Conservation (phyloP, 2,888 invertebrate genomes). For the Cerastis leucographa region DNA sequence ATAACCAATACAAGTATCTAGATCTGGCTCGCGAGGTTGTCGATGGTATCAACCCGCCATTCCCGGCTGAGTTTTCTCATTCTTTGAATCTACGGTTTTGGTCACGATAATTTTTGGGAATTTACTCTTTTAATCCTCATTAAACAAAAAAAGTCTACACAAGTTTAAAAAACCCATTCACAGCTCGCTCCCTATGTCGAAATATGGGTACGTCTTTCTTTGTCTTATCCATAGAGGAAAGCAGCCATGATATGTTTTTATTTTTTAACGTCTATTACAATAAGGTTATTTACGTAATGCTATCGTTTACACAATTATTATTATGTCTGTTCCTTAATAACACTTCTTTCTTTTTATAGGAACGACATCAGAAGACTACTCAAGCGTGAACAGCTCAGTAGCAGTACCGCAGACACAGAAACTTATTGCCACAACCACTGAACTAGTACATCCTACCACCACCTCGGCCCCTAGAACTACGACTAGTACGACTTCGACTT, state of each 20-base stretch:
- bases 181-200: background rate
- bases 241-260: background rate
- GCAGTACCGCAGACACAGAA: slow-evolving; percentile 76
- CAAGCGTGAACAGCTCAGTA: slow-evolving; percentile 23
- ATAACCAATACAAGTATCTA: no score
- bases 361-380: background rate
- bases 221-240: background rate
- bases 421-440: slow-evolving; percentile 70
- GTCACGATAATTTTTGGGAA: no score
- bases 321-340: background rate
- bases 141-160: background rate
- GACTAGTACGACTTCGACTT: slow-evolving; percentile 19
- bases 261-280: background rate
- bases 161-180: background rate
- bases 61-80: no score
- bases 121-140: background rate
- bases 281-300: background rate
- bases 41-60: no score
- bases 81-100: no score
- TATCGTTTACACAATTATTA: background rate
- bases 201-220: background rate
- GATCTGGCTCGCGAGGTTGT: no score
- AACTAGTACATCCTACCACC: slow-evolving; percentile 23
- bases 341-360: slow-evolving; percentile 11
- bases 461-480: slow-evolving; percentile 45